Evolutionary conservation across 2,113 vertebrate species (phyloP).

Genomic region (Heloderma charlesbogerti): DNA sequence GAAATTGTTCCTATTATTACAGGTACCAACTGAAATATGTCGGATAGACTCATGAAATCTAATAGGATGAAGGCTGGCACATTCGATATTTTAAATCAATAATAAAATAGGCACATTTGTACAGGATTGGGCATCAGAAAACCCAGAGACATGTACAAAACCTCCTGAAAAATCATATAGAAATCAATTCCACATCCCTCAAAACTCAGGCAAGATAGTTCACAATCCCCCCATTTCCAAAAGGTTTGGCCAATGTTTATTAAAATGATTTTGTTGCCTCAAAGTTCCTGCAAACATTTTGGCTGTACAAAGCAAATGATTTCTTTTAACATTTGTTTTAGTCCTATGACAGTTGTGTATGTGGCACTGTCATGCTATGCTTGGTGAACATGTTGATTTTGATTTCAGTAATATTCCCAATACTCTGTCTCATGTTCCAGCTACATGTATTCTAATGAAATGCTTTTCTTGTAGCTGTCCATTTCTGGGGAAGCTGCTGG

Average conservation of each 20-base stretch:
- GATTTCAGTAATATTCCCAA: not conserved
- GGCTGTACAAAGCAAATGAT: too few species aligned
- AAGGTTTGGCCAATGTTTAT: not conserved
- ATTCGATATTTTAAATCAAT: too few species aligned
- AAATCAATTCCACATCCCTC: not conserved
- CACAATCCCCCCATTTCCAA: not conserved
- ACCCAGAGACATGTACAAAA: not conserved
- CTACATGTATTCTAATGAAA: not conserved
- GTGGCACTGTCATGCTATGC: too few species aligned
- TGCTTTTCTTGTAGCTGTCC: not conserved
- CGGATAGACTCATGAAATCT: not conserved
- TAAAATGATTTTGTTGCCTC: not conserved
- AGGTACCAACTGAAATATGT: not conserved
- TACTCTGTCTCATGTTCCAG: not conserved
- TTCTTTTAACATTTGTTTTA: too few species aligned
- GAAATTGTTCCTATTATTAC: too few species aligned
- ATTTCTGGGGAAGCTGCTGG: not conserved
- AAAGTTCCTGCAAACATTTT: not conserved
- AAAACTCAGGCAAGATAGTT: not conserved
- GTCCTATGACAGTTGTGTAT: too few species aligned
- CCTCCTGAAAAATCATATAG: not conserved
- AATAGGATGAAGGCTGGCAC: not conserved
- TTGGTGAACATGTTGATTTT: too few species aligned
- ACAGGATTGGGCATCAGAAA: not conserved
- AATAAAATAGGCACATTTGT: too few species aligned